A percentile compares a stretch with the other conserved stretches of the same genome.
These are phyloP conservation scores for Xenopus borealis DNA, from an alignment of 2,113 vertebrate species.

Conservation along the genomic window DNA sequence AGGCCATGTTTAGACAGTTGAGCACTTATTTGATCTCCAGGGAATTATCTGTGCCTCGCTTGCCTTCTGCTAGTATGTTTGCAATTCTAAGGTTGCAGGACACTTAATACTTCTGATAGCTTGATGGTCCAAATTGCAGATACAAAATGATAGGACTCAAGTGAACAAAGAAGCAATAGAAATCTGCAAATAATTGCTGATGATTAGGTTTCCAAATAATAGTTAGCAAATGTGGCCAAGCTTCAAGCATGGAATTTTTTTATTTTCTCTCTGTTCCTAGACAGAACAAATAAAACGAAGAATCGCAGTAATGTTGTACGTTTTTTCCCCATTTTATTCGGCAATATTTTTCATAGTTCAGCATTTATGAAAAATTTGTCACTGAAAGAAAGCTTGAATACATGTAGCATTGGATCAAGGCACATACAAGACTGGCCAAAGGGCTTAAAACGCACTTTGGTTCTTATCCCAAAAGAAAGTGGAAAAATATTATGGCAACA, in stretches of 20 bases:
- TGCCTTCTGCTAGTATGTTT: slow-evolving; percentile 58
- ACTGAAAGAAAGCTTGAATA: slow-evolving; percentile 95
- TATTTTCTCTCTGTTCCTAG: too few species aligned
- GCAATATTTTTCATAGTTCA: slow-evolving; percentile 95
- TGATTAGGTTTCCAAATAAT: slow-evolving; percentile 45
- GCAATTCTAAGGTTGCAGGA: slow-evolving; percentile 50
- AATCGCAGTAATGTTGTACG: slow-evolving; percentile 53
- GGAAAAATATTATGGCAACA: slow-evolving; percentile 81
- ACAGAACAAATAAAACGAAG: too few species aligned
- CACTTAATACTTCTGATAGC: slow-evolving; percentile 56
- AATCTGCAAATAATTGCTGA: slow-evolving; percentile 55
- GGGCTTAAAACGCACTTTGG: slow-evolving; percentile 99
- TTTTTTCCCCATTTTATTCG: slow-evolving; percentile 85
- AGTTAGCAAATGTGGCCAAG: slow-evolving; percentile 37
- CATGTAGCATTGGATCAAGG: slow-evolving; percentile 98
- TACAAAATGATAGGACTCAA: slow-evolving; percentile 51
- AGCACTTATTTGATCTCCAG: slow-evolving; percentile 24
- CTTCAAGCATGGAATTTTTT: neutral
- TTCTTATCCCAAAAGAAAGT: slow-evolving; percentile 81
- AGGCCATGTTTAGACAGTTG: slow-evolving; percentile 33
- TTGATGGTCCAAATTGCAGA: slow-evolving; percentile 62
- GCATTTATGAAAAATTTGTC: slow-evolving; percentile 94
- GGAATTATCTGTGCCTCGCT: slow-evolving; percentile 56
- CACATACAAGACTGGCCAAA: slow-evolving; percentile 99
- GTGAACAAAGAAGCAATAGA: slow-evolving; percentile 59